Percentiles rank a stretch among this genome's conserved stretches.
phyloP scores from a whole-genome alignment of 2,888 invertebrate species.

The Drosophila pseudotakahashii region DNA sequence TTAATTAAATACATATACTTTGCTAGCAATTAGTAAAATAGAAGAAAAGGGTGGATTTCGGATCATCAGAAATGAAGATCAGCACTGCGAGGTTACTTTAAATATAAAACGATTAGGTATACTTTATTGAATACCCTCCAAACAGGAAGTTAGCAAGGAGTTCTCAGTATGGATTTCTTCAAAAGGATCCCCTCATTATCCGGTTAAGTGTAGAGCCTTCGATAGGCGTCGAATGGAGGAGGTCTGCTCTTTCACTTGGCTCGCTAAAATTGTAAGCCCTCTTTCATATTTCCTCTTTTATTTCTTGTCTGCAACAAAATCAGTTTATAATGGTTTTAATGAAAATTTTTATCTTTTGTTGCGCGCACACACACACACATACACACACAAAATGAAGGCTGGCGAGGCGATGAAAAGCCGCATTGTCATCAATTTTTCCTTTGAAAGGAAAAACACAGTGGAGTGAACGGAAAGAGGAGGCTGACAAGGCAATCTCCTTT shows the following conservation, averaged over 20 bases:
- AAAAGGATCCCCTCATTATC: conserved; percentile 39
- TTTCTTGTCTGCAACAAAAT: conserved; percentile 50
- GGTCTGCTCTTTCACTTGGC: conserved; percentile 10
- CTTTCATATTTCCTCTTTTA: conserved; percentile 29
- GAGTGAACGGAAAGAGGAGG: conserved; percentile 16
- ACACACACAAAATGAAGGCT: conserved; percentile 12
- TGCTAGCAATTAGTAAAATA: neutral
- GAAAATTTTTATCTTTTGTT: conserved; percentile 78
- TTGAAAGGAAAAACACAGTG: conserved; percentile 47
- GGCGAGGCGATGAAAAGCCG: conserved; percentile 75
- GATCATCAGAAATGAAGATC: no score
- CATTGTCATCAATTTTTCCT: conserved; percentile 75
- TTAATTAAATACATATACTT: neutral
- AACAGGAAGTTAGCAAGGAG: conserved; percentile 4
- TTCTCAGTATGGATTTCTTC: conserved; percentile 13
- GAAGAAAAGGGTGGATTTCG: neutral
- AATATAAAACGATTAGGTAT: neutral
- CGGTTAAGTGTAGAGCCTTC: conserved; percentile 31
- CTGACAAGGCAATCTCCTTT: conserved; percentile 48
- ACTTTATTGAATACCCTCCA: neutral
- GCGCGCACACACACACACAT: conserved; percentile 40
- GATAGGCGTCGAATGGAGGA: conserved; percentile 13
- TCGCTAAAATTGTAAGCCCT: conserved; percentile 27
- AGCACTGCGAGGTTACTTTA: neutral
- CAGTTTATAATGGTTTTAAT: conserved; percentile 76